phyloP scores from a whole-genome alignment of 1,140 invertebrate genomes.

The Drosophila ironensis region DNA sequence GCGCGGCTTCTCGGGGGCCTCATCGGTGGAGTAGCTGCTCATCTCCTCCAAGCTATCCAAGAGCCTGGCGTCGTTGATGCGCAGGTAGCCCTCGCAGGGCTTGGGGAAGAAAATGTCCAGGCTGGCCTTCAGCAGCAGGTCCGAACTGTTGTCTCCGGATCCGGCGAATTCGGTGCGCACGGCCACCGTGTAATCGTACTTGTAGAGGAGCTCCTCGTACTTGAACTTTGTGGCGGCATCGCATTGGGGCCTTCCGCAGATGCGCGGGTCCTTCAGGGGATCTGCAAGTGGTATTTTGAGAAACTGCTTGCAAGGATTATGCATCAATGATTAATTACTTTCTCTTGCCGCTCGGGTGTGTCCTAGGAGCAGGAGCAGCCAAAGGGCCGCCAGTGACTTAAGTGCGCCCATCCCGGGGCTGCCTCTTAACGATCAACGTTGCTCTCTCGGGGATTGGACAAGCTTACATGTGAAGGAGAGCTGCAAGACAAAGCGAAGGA shows the following conservation, averaged over 20 bases:
- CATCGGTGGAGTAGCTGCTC: not conserved
- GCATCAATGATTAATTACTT: conserved; percentile 25
- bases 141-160: conserved; percentile 86
- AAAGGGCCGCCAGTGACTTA: conserved; percentile 20
- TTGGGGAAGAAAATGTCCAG: conserved; percentile 81
- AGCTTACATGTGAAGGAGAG: conserved; percentile 12
- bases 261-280: conserved; percentile 86
- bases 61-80: conserved; percentile 58
- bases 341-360: conserved; percentile 42
- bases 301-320: not conserved
- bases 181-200: conserved; percentile 86
- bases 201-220: conserved; percentile 84
- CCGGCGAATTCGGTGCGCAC: conserved; percentile 86
- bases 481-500: conserved; percentile 26
- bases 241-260: conserved; percentile 86
- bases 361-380: conserved; percentile 37
- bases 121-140: conserved; percentile 84
- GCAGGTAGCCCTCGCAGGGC: conserved; percentile 70
- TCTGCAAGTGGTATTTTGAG: conserved; percentile 82
- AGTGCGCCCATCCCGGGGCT: conserved; percentile 53
- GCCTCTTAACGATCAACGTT: conserved; percentile 14
- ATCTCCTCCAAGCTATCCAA: conserved; percentile 36
- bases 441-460: not conserved
- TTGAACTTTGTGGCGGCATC: conserved; percentile 84
- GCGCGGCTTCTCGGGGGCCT: conserved; percentile 2